Base-by-base conservation (phyloP, 2,888 invertebrate species). In the Sarcophaga subvicina region DNA sequence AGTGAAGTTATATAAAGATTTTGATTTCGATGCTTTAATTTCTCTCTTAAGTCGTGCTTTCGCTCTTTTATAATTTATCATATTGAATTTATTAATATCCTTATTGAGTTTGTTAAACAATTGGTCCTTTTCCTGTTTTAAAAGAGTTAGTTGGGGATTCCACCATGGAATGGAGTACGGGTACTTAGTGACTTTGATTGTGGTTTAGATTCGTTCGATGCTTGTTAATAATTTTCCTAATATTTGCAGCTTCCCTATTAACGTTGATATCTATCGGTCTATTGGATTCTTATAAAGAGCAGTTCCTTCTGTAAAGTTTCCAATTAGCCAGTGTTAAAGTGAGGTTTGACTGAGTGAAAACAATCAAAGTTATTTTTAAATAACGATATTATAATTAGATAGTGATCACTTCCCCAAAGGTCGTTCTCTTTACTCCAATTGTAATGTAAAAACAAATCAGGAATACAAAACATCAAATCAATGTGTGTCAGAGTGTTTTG, bases 401-500 rank as follows among this genome's bases (percentile, higher is more conserved):
- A 78, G 27, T 27, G 27, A 27, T 27, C 27, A 4, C 27, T 27
- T 27, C 27, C 27, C 25, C 75, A 70, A 8, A 85, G 59, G 60
- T 72, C 47, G 1, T 54, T 17, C 12, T 71, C 62, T 45, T 71
- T 62, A 12, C 8, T 14, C 77, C 85, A 85, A 20, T 37, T 22
- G 49, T 3, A 72, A 14, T 77, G 71, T 5, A 63, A 14, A 49
- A 4, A 20, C 14, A 85, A 25, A 47, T 69, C 62, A 25, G 79
- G 49, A 0, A 62, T 79, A 62, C 63, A 78, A 37, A 78, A 63
- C 4, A 79, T 66, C 22, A 85, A 22, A 47, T 82, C 73, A 14
- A 82, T 63, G 64, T 85, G 72, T 20, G 72, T 83, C n/a, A 86
- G 49, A 14, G 83, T 76, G 20, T 73, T 71, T 17, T 86, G 66